Evolutionary conservation across 2,113 vertebrate genomes (phyloP), one percentile per base, ranked within the genome.

Genomic region (Otolemur garnettii): DNA sequence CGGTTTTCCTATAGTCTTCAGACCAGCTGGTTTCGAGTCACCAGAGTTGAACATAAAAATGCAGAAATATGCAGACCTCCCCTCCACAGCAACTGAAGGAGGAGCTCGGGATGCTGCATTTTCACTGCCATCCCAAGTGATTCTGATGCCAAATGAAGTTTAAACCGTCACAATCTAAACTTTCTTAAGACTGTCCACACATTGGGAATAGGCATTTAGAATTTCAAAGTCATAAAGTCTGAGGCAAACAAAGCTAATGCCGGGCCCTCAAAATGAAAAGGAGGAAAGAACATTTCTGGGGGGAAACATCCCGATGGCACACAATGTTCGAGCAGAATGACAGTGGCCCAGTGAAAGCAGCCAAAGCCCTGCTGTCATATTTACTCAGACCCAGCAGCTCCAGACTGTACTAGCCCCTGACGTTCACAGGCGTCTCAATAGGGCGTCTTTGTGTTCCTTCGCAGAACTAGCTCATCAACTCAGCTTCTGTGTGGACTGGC

Each of bases 391-490:
- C 77, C 35, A 4, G 19, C 62, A 28, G 85, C 1, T 42, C 71
- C 85, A 77, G 59, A 10, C 59, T 5, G 87, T 42, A 5, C 92
- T 5, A n/a, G 88, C 72, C 84, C 74, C 94, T 50, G 80, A 50
- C 90, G n/a, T 18, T 69, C 84, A 80, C 80, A 55, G 68, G 80
- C 24, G 0, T 66, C 97, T 87, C 35, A 1, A 77, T 1, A 53
- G 55, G 72, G 24, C 4, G 75, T 4, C 91, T 92, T 69, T 95
- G 90, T 79, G 86, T 57, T 66, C 60, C 92, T 87, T 71, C 50
- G 68, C 21, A 66, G 26, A 87, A 15, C 33, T 62, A 50, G 78
- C 85, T 85, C 68, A 50, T 78, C 28, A 1, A 77, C 21, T 66
- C 4, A 6, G 80, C n/a, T 77, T 90, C 92, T 68, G 24, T 93